phyloP scores from a whole-genome alignment of 2,888 invertebrate species.

The Pteria penguin region DNA sequence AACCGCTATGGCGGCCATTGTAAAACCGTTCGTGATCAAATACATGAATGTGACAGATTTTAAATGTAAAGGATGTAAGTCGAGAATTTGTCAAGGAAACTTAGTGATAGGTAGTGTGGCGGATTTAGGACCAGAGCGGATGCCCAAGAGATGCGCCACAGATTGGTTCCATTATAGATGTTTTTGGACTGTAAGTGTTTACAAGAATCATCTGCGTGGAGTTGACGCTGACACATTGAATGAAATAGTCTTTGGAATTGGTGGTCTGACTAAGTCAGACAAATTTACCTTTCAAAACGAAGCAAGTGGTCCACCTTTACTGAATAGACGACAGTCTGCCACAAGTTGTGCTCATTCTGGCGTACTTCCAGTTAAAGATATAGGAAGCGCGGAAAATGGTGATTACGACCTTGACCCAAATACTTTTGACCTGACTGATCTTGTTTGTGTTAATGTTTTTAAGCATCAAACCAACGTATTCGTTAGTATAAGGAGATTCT shows the following conservation, averaged over 20 bases:
- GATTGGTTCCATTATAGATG: slow-evolving; percentile 37
- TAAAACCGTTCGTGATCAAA: slow-evolving; percentile 26
- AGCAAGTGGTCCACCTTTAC: slow-evolving; percentile 5
- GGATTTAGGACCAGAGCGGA: slow-evolving; percentile 18
- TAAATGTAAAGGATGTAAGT: slow-evolving; percentile 30
- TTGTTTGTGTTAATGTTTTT: slow-evolving; percentile 29
- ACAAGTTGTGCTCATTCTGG: not conserved
- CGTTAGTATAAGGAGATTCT: slow-evolving; percentile 36
- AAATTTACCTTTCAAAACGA: slow-evolving; percentile 33
- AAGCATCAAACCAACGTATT: slow-evolving; percentile 26
- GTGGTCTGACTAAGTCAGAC: slow-evolving; percentile 19
- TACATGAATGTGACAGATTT: slow-evolving; percentile 12
- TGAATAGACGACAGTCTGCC: not conserved
- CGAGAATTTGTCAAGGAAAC: slow-evolving; percentile 1
- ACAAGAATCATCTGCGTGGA: slow-evolving; percentile 36
- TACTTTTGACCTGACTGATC: slow-evolving; percentile 33
- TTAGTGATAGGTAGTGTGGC: slow-evolving; percentile 15
- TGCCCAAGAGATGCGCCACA: slow-evolving; percentile 7
- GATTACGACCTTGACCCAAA: slow-evolving; percentile 38
- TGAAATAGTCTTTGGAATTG: slow-evolving; percentile 35
- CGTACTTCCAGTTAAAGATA: slow-evolving; percentile 1
- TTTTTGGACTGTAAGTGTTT: slow-evolving; percentile 37
- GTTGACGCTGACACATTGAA: slow-evolving; percentile 22
- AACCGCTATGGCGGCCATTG: slow-evolving; percentile 12
- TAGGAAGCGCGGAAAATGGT: slow-evolving; percentile 25